Conservation (phyloP, 2,888 invertebrate species). For the Heliconius ethilla region DNA sequence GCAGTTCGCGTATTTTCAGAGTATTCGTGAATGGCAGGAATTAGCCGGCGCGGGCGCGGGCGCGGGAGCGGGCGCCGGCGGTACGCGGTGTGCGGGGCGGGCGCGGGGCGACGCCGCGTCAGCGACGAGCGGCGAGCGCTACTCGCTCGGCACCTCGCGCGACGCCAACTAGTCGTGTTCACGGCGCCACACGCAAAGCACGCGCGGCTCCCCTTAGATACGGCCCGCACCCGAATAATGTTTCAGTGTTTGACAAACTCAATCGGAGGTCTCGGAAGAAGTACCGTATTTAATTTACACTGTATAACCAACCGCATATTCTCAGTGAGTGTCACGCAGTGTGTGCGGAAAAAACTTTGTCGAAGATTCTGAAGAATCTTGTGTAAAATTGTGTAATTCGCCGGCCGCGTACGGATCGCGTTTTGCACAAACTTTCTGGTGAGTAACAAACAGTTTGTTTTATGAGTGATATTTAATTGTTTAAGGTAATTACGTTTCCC, state of each 20-base stretch:
- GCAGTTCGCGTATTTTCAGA: constrained; percentile 68
- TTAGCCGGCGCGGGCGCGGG: constrained; percentile 56
- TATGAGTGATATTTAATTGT: constrained; percentile 34
- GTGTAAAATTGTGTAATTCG: constrained; percentile 81
- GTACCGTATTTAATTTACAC: constrained; percentile 80
- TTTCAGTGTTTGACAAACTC: constrained; percentile 82
- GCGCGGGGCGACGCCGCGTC: constrained; percentile 54
- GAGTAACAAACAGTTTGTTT: constrained; percentile 56
- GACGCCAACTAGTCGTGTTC: constrained; percentile 69
- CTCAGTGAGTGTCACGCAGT: constrained; percentile 82
- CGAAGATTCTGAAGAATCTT: constrained; percentile 82
- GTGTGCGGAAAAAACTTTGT: constrained; percentile 82
- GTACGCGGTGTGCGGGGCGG: constrained; percentile 44
- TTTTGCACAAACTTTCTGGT: constrained; percentile 80
- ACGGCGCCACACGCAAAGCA: constrained; percentile 77
- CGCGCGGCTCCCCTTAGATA: constrained; percentile 77
- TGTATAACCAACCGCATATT: constrained; percentile 80
- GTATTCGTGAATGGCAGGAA: constrained; percentile 73
- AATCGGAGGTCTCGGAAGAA: constrained; percentile 81
- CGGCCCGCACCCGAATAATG: constrained; percentile 82
- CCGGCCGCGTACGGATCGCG: constrained; percentile 76
- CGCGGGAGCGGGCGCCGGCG: constrained; percentile 47
- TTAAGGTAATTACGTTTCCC: constrained; percentile 33
- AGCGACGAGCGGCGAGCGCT: constrained; percentile 56
- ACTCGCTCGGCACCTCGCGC: constrained; percentile 52